Evolutionary conservation across 2,113 vertebrate genomes (phyloP), one percentile per base, ranked within the genome.

Genomic region (Oreotrochilus melanogaster): DNA sequence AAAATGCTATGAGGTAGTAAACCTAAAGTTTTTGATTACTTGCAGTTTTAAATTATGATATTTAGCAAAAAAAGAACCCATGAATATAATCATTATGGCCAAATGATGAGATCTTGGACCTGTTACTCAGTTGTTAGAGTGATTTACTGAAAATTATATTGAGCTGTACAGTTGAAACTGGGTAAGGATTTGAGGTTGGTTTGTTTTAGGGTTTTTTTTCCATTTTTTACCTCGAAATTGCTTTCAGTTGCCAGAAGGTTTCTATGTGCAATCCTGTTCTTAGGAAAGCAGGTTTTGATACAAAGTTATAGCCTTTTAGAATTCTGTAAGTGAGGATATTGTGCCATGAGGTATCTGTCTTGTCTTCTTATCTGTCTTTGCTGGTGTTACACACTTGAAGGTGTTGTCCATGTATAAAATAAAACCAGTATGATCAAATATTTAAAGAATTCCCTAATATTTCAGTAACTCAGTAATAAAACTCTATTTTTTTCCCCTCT

Each of bases 391-490:
- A 39, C 39, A 54, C 30, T 80, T 64, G 27, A 91, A 91, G 19
- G 16, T 74, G 30, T 62, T 86, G 71, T 22, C 24, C 18, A 7
- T 72, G 8, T 85, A 24, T 23, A 57, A 88, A 97, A 72, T 71
- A 83, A 74, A 87, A 14, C 28, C 25, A 54, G 7, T 16, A 33
- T 48, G 23, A 43, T 95, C 27, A 91, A 66, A 84, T 93, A 79
- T 74, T 81, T 87, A 94, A 76, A 19, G 6, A 4, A 12, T 86
- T 42, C 19, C 33, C 95, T 79, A 91, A 75, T 92, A 80, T 78
- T 96, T 96, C 64, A 84, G 51, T 31, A 76, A 23, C 53, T 94
- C 75, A 42, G 28, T 82, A 92, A 91, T 92, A 82, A 93, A 96
- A 79, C 17, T 43, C 1, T 48, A 48, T 48, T 81, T 35, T 79